Evolutionary conservation across 2,113 vertebrate genomes (phyloP).

Genomic region (Mobula hypostoma): DNA sequence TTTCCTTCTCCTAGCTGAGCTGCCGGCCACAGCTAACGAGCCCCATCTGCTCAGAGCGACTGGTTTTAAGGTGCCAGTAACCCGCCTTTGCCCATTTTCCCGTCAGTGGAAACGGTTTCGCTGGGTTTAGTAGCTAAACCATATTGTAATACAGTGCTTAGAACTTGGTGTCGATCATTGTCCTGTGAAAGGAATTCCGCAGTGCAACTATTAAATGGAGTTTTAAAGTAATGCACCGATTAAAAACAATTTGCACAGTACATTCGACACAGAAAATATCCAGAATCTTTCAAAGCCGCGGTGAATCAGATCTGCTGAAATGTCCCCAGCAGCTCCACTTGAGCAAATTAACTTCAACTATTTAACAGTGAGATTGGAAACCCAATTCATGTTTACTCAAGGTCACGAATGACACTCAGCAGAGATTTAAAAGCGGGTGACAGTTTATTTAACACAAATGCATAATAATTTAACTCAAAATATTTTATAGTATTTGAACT

Average conservation of each 20-base stretch:
- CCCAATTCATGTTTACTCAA: not conserved
- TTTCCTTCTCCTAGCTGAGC: no score
- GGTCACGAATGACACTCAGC: not conserved
- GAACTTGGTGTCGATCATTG: not conserved
- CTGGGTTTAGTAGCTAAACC: no score
- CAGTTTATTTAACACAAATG: not conserved
- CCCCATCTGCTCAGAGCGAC: no score
- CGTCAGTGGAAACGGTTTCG: no score
- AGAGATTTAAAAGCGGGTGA: not conserved
- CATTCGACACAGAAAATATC: not conserved
- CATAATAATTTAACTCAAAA: not conserved
- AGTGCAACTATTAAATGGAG: no score
- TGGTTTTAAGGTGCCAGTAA: no score
- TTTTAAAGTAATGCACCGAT: no score
- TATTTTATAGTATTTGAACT: not conserved
- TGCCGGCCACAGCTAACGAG: no score
- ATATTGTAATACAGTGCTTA: no score
- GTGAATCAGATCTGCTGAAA: not conserved
- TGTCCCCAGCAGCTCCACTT: not conserved
- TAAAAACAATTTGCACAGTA: not conserved
- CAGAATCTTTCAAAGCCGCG: not conserved
- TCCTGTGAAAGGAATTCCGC: not conserved
- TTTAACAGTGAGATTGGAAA: not conserved
- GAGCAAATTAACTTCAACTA: not conserved
- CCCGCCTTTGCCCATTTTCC: no score